These are phyloP conservation scores for Pheosia gnoma DNA, from an alignment of 2,888 invertebrate species.

Conservation along the genomic window DNA sequence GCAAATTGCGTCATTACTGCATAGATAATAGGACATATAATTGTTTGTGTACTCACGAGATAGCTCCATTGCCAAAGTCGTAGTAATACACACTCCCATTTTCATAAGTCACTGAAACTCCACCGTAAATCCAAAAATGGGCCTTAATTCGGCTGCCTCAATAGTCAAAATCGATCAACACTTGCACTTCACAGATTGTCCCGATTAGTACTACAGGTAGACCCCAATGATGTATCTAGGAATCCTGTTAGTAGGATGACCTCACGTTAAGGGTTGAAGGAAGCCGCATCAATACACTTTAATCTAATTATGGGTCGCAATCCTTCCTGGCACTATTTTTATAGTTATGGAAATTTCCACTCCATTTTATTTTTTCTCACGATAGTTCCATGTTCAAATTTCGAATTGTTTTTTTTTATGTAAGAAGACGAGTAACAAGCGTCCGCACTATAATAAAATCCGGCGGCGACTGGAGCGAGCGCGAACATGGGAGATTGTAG, in stretches of 20 bases:
- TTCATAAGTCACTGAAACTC: slow-evolving; percentile 29
- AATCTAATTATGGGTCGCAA: slow-evolving; percentile 57
- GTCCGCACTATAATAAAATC: slow-evolving; percentile 50
- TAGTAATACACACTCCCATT: slow-evolving; percentile 74
- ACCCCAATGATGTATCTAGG: slow-evolving; percentile 37
- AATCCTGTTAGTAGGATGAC: slow-evolving; percentile 58
- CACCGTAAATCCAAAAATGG: slow-evolving; percentile 16
- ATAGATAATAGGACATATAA: slow-evolving; percentile 1
- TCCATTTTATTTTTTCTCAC: not conserved
- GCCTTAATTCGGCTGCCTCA: slow-evolving; percentile 14
- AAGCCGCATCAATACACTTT: slow-evolving; percentile 59
- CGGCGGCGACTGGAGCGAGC: slow-evolving; percentile 46
- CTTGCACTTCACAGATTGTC: slow-evolving; percentile 36
- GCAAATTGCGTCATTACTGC: slow-evolving; percentile 1
- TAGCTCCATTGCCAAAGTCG: slow-evolving; percentile 76
- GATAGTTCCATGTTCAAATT: slow-evolving; percentile 2
- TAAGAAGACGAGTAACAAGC: slow-evolving; percentile 35
- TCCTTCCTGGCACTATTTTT: slow-evolving; percentile 31
- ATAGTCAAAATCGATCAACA: slow-evolving; percentile 27
- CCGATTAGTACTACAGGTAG: slow-evolving; percentile 37
- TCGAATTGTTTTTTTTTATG: slow-evolving; percentile 25
- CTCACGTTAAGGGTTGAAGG: slow-evolving; percentile 52
- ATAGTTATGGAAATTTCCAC: slow-evolving; percentile 9
- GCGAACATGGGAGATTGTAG: slow-evolving; percentile 48
- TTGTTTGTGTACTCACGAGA: slow-evolving; percentile 64